Base-by-base conservation (phyloP, 2,888 invertebrate genomes). In the Perithous albicinctus region DNA sequence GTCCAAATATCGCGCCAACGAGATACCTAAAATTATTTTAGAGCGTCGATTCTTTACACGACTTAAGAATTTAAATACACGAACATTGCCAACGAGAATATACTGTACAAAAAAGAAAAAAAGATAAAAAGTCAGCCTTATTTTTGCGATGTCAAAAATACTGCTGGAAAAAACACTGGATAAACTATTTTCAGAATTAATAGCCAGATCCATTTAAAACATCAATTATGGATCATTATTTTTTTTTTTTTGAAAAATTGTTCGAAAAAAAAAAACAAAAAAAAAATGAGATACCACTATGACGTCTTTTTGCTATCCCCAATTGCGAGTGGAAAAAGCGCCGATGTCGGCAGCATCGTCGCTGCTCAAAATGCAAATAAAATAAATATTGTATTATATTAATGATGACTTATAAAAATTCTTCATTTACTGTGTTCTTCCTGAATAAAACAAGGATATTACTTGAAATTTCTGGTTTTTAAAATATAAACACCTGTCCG, bases 1-100 rank as follows among this genome's bases (percentile, higher is more conserved):
- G 66, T 66, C 59, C 48, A 66, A 78, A 78, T 51, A 66, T 78
- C 61, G 67, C 67, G 67, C 67, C 35, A 61, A 77, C 51, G 69
- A 48, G 43, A 56, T 46, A 56, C 46, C 72, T 61, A n/a, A n/a
- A 61, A 35, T 54, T 20, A n/a, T 38, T 18, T 20, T n/a, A 20
- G 18, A 18, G 20, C 18, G 48, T 48, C 48, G 48, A 48, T 48
- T 8, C 20, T 8, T 48, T 8, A 5, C 15, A 46, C 46, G 46
- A 46, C 46, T 15, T 18, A 15, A 46, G 18, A 15, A 46, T 38
- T 51, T n/a, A 12, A 1, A 23, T 35, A 35, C 15, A 41, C 38
- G 35, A 1, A 38, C 35, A 61, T 46, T 46, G 46, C 46, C 15
- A n/a, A 46, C n/a, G 18, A 3, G 15, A 46, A n/a, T n/a, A 46